Base-by-base conservation (phyloP, 2,888 invertebrate species). In the Noctua comes region DNA sequence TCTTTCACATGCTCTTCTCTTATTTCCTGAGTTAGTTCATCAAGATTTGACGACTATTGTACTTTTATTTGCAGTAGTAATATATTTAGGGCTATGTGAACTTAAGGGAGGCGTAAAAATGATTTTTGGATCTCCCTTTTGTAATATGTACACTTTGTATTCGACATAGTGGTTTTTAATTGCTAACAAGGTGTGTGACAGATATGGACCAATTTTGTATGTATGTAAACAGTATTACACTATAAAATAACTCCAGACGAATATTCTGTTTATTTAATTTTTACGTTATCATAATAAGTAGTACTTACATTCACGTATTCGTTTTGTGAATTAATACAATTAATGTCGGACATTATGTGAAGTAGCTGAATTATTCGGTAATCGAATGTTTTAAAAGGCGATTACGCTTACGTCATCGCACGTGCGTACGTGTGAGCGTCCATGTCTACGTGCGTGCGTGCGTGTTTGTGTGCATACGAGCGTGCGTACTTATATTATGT, bases 221-320 rank as follows among this genome's bases (percentile, higher is more conserved):
- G 74, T 76, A 79, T 83, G 73, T 85, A 77, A 69, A 82, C 76
- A 88, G 83, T 86, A 88, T 88, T 84, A 81, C 72, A 74, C 46
- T 73, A 27, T 79, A 76, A 72, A 76, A 69, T 51, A 68, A 73
- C 27, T 73, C 31, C 68, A 69, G 64, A 73, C 68, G 31, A 72
- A 73, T 73, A 68, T 79, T 72, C 36, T 75, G 13, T 68, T 46
- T 66, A 43, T 71, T 73, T 76, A 51, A 69, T 27, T 74, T 68
- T 79, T 68, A 68, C 73, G 69, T 73, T 59, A 76, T 68, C 43
- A 46, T 74, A n/a, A 59, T 51, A 68, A 73, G 68, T 76, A 74
- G 27, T 68, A n/a, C 43, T 43, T 43, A 43, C 27, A 66, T 76
- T 75, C 72, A 86, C 73, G 36, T 73, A 62, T 68, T 76, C 43